These are phyloP conservation scores for Chymomyza amoena DNA, from an alignment of 2,888 invertebrate genomes.

Conservation along the genomic window DNA sequence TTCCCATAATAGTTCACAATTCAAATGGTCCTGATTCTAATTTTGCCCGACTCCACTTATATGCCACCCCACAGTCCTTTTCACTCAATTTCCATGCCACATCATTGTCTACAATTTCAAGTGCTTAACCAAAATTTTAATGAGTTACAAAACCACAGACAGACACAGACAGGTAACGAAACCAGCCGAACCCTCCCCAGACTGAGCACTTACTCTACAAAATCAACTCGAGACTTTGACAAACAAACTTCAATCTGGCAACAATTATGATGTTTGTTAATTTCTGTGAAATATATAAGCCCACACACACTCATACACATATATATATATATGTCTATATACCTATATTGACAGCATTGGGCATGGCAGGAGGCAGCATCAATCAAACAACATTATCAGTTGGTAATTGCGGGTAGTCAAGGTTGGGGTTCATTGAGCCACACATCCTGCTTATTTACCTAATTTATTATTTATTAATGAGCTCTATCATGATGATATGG, in stretches of 20 bases:
- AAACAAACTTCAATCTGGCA: slow-evolving; percentile 32
- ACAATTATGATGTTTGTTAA: slow-evolving; percentile 44
- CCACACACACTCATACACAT: slow-evolving; percentile 10
- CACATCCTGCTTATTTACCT: slow-evolving; percentile 18
- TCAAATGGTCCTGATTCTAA: background rate
- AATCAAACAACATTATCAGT: slow-evolving; percentile 4
- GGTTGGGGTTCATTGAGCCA: background rate
- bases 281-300: slow-evolving; percentile 13
- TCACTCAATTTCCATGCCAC: background rate
- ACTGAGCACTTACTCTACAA: slow-evolving; percentile 15
- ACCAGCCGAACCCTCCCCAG: background rate
- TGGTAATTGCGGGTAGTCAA: background rate
- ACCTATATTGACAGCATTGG: background rate
- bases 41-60: too few species aligned
- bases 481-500: slow-evolving; percentile 14
- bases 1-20: background rate
- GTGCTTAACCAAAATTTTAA: slow-evolving; percentile 32
- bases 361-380: background rate
- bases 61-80: background rate
- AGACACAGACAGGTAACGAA: background rate
- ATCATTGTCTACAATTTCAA: slow-evolving; percentile 11
- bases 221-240: slow-evolving; percentile 25
- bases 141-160: slow-evolving; percentile 32
- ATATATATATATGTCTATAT: background rate
- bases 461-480: slow-evolving; percentile 47